Evolutionary conservation across 2,797 vertebrate species (phyloP).

Genomic region (Epinephelus malabaricus): DNA sequence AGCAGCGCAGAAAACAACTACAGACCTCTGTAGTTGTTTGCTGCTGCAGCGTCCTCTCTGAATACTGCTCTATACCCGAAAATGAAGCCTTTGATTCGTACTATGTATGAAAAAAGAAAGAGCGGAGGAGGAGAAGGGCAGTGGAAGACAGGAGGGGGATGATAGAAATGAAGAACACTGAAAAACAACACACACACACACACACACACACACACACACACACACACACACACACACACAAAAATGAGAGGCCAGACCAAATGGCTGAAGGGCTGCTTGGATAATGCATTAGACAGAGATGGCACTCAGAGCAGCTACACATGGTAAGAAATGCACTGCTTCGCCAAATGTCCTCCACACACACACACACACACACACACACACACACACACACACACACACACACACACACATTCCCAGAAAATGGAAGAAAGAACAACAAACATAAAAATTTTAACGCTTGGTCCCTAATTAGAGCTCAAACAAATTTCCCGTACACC

Average conservation of each 20-base stretch:
- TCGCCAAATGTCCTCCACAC: constrained; percentile 71
- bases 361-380: constrained; percentile 32
- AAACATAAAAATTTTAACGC: constrained; percentile 24
- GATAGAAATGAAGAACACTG: constrained; percentile 67
- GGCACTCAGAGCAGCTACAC: constrained; percentile 79
- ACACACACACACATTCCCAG: constrained; percentile 13
- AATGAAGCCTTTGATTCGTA: constrained; percentile 73
- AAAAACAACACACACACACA: constrained; percentile 50
- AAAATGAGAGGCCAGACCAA: constrained; percentile 79
- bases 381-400: constrained; percentile 6
- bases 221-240: constrained; percentile 40
- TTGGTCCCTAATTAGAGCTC: constrained; percentile 3
- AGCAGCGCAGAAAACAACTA: constrained; percentile 6
- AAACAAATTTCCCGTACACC: neutral
- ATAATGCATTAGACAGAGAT: constrained; percentile 86
- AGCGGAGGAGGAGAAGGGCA: constrained; percentile 65
- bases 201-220: constrained; percentile 47
- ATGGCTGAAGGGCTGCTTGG: constrained; percentile 86
- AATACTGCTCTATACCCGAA: constrained; percentile 50
- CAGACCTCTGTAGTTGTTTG: constrained; percentile 32
- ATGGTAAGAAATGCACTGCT: constrained; percentile 78
- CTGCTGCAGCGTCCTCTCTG: constrained; percentile 42
- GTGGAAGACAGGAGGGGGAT: constrained; percentile 63
- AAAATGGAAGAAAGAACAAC: constrained; percentile 48
- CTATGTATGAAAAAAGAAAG: constrained; percentile 67